Base-by-base conservation (phyloP, 2,888 invertebrate genomes). In the Cephonodes hylas region DNA sequence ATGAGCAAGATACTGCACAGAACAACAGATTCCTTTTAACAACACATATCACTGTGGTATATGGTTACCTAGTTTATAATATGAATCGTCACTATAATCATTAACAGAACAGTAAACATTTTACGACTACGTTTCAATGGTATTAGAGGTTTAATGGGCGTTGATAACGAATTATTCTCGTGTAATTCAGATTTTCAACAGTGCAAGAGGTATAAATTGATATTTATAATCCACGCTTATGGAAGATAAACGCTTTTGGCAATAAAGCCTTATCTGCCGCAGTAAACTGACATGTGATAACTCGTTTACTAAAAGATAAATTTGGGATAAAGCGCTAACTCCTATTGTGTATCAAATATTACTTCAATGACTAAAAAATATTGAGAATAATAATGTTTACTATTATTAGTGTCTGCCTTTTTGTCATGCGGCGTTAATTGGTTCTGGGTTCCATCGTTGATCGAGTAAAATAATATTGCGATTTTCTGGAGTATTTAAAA, bases 51-150 rank as follows among this genome's bases (percentile, higher is more conserved):
- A 42, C 42, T n/a, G n/a, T n/a, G 1, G 23, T 34, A 38, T 46
- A 23, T 48, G 23, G 48, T 34, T 22, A 22, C 31, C 7, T 15
- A 38, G 22, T 10, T 22, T 44, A 48, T 48, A 18, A 58, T 48
- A 25, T 27, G 58, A 57, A 38, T 22, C 58, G 58, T 58, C 38
- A 42, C 58, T 58, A 48, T 58, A 46, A 20, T 59, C 22, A 46
- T 59, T 23, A 59, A 38, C 46, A 15, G 31, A 46, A 59, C 22
- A 31, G 15, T 59, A 44, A 59, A 59, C 44, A 42, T 59, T 59
- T 59, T 42, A 59, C 58, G 58, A 59, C 23, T 44, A 58, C 42
- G 15, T 20, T 44, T 44, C 18, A 59, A 27, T 13, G 8, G 58
- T 18, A 44, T 59, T 31, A 53, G 18, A 18, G 31, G 27, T 53